Conservation (phyloP, 2,888 invertebrate genomes). For the Litoditis marina region DNA sequence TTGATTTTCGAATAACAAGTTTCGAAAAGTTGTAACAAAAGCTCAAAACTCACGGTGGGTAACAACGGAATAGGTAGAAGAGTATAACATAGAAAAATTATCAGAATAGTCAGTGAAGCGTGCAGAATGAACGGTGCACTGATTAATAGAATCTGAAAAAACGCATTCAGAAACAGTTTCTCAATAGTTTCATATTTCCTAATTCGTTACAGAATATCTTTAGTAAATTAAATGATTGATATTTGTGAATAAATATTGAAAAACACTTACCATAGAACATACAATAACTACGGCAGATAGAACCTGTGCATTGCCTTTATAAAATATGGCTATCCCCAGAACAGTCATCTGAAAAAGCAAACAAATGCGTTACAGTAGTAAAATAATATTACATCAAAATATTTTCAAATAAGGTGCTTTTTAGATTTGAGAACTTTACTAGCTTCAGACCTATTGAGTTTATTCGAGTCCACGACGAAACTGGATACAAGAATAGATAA, state of each 20-base stretch:
- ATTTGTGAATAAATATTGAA: neutral
- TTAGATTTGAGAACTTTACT: too few relatives aligned
- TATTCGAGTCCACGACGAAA: too few relatives aligned
- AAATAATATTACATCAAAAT: too few relatives aligned
- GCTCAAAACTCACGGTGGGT: constrained; percentile 37
- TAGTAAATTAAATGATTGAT: too few relatives aligned
- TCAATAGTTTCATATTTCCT: too few relatives aligned
- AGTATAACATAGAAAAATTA: constrained; percentile 55
- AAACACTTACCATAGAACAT: constrained; percentile 26
- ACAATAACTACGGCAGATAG: constrained; percentile 28
- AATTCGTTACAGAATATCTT: too few relatives aligned
- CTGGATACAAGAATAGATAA: too few relatives aligned
- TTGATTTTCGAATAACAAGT: neutral
- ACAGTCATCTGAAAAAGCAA: constrained; percentile 18
- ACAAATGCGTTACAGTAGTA: too few relatives aligned
- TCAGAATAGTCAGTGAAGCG: constrained; percentile 40
- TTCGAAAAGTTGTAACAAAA: too few relatives aligned
- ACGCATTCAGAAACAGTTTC: too few relatives aligned
- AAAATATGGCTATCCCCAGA: constrained; percentile 24
- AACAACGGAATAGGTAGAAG: constrained; percentile 53
- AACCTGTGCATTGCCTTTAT: constrained; percentile 29
- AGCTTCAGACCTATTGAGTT: too few relatives aligned
- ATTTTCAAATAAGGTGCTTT: too few relatives aligned
- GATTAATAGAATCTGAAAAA: constrained; percentile 32
- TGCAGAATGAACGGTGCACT: constrained; percentile 37